Percentiles rank a stretch among this genome's conserved stretches.
Evolutionary conservation across 2,797 vertebrate species (phyloP).

Genomic region (Tenualosa ilisha): DNA sequence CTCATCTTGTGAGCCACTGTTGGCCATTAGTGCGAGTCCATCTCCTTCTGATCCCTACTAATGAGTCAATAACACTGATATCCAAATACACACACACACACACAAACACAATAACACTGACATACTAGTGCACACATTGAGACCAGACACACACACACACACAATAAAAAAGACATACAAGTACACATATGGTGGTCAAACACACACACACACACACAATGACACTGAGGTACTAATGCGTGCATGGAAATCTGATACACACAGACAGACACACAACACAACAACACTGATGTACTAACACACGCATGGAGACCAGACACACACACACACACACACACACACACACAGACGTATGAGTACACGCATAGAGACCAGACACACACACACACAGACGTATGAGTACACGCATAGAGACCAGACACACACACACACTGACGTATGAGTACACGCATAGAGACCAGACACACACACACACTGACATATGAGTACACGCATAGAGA

Average conservation of each 20-base stretch:
- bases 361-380: no score
- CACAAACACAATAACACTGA: not conserved
- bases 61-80: slow-evolving; percentile 3
- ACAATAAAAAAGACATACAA: no score
- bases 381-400: no score
- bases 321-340: not conserved
- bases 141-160: not conserved
- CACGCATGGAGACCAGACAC: not conserved
- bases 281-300: not conserved
- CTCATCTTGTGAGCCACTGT: slow-evolving; percentile 38
- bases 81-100: not conserved
- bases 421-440: no score
- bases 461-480: not conserved
- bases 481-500: not conserved
- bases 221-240: not conserved
- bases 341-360: no score
- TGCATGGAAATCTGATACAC: not conserved
- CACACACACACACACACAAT: not conserved
- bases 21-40: slow-evolving; percentile 44
- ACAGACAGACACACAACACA: not conserved
- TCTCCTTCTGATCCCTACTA: slow-evolving; percentile 32
- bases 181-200: no score
- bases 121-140: not conserved
- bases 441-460: not conserved
- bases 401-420: no score